Evolutionary conservation across 2,888 invertebrate genomes (phyloP).

Genomic region (Chorisops tibialis): DNA sequence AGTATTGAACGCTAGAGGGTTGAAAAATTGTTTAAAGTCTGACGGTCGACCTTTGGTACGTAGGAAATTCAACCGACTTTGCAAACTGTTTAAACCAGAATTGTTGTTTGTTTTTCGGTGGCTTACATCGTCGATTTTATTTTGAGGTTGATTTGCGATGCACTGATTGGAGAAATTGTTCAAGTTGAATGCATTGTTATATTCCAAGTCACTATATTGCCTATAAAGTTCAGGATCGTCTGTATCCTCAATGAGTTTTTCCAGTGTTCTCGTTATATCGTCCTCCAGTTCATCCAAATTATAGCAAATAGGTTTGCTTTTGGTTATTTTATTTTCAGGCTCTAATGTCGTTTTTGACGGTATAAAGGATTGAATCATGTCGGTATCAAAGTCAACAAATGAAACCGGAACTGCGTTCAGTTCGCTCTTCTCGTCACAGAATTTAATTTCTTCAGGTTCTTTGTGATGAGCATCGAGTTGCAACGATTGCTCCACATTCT

Average conservation of each 20-base stretch:
- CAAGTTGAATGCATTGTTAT: background rate
- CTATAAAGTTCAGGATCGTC: background rate
- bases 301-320: background rate
- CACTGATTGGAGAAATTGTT: background rate
- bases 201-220: background rate
- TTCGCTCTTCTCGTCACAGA: background rate
- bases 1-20: conserved; percentile 12
- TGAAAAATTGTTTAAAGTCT: conserved; percentile 14
- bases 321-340: too few species aligned
- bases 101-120: background rate
- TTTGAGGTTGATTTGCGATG: background rate
- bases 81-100: background rate
- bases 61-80: conserved; percentile 16
- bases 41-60: conserved; percentile 12
- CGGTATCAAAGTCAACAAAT: too few species aligned
- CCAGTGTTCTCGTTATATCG: background rate
- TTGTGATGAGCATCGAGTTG: background rate
- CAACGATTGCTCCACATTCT: background rate
- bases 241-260: conserved; percentile 8
- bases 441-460: background rate
- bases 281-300: conserved; percentile 11
- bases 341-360: too few species aligned
- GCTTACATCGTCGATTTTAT: background rate
- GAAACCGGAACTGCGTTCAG: background rate
- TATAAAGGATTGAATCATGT: too few species aligned